Percentiles rank a stretch among this genome's conserved stretches.
Conservation (phyloP, 1,140 invertebrate genomes). For the Drosophila orena region DNA sequence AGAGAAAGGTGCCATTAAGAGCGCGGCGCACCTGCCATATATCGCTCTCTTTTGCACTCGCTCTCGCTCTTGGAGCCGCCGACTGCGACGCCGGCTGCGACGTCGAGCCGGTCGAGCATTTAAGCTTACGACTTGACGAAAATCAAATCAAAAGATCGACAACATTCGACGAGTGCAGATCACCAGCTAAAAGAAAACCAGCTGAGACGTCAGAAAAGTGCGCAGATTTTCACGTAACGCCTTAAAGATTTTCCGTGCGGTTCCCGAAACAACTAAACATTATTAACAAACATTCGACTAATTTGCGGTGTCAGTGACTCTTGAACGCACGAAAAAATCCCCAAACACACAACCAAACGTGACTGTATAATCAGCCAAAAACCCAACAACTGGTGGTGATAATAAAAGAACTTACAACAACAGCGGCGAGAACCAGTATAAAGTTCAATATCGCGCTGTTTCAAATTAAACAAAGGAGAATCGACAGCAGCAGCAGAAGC, state of each 20-base stretch:
- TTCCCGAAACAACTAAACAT: conserved; percentile 47
- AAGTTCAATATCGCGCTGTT: conserved; percentile 66
- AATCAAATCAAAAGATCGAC: conserved; percentile 84
- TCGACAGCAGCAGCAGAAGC: conserved; percentile 18
- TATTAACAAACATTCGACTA: conserved; percentile 68
- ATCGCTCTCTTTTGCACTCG: conserved; percentile 65
- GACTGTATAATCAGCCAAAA: conserved; percentile 72
- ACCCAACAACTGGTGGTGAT: conserved; percentile 64
- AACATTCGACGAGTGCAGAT: conserved; percentile 76
- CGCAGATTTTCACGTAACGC: conserved; percentile 41
- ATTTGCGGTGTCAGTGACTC: conserved; percentile 83
- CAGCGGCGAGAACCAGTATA: conserved; percentile 68
- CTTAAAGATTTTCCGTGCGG: conserved; percentile 35
- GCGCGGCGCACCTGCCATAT: conserved; percentile 71
- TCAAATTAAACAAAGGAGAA: conserved; percentile 74
- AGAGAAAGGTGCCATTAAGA: conserved; percentile 52
- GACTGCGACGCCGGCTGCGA: conserved; percentile 19
- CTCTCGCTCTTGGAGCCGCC: conserved; percentile 11
- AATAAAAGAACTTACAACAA: conserved; percentile 84
- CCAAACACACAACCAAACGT: conserved; percentile 47
- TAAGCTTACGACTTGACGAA: conserved; percentile 78
- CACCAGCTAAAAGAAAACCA: conserved; percentile 26
- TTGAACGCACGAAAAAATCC: conserved; percentile 26
- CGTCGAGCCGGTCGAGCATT: conserved; percentile 53
- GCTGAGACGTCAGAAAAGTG: conserved; percentile 7